A percentile compares a stretch with the other conserved stretches of the same genome.
These are phyloP conservation scores for Drosophila novamexicana DNA, from an alignment of 1,140 invertebrate genomes.

Conservation along the genomic window DNA sequence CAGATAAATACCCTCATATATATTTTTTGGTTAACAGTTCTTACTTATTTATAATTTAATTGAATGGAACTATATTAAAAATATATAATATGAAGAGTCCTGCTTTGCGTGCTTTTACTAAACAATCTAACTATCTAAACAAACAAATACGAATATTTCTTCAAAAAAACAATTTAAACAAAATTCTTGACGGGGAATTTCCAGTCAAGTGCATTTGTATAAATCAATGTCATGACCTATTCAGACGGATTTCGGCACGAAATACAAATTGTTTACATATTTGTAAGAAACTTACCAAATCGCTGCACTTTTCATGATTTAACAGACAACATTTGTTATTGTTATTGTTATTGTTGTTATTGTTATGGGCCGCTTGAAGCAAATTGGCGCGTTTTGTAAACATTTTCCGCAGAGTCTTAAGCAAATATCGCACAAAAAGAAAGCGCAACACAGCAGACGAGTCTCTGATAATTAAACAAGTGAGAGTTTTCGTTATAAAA, in stretches of 20 bases:
- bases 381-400: conserved; percentile 80
- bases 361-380: conserved; percentile 47
- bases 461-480: conserved; percentile 72
- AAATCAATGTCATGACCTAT: conserved; percentile 11
- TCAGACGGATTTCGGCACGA: conserved; percentile 24
- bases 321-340: conserved; percentile 41
- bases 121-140: neutral
- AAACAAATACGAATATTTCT: neutral
- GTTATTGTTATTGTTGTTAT: conserved; percentile 55
- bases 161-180: neutral
- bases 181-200: neutral
- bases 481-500: conserved; percentile 59
- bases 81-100: neutral
- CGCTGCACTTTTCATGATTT: conserved; percentile 60
- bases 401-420: conserved; percentile 63
- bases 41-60: too few species aligned
- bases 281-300: conserved; percentile 61
- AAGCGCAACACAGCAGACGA: conserved; percentile 43
- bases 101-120: neutral
- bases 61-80: too few species aligned
- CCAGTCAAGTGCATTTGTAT: neutral
- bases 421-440: conserved; percentile 63
- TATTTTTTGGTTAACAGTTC: too few species aligned
- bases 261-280: conserved; percentile 15
- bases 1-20: too few species aligned